Evolutionary conservation across 2,113 vertebrate genomes (phyloP).

Genomic region (Ornithorhynchus anatinus): DNA sequence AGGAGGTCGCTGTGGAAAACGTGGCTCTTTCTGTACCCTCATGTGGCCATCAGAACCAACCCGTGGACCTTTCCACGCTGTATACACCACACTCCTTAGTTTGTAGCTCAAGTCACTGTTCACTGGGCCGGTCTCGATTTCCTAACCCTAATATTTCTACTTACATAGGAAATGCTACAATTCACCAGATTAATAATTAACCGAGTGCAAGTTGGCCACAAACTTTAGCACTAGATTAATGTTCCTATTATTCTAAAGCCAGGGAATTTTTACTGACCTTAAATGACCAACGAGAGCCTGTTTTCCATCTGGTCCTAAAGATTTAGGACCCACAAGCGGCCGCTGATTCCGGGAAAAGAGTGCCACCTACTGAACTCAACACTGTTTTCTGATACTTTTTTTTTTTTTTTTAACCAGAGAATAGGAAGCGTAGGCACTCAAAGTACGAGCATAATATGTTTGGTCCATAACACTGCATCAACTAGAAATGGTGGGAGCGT

Average conservation of each 20-base stretch:
- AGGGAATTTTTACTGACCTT: background rate
- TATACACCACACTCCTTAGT: too few relatives aligned
- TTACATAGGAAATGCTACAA: too few relatives aligned
- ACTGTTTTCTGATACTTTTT: background rate
- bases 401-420: background rate
- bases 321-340: background rate
- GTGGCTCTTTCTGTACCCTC: too few relatives aligned
- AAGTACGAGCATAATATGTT: background rate
- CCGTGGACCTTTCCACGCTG: too few relatives aligned
- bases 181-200: too few relatives aligned
- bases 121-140: too few relatives aligned
- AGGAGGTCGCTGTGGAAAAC: too few relatives aligned
- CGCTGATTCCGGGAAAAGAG: constrained; percentile 60
- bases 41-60: too few relatives aligned
- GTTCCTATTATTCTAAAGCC: background rate
- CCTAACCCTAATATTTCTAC: too few relatives aligned
- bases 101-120: too few relatives aligned
- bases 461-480: constrained; percentile 3
- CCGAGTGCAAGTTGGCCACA: too few relatives aligned
- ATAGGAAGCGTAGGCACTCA: constrained; percentile 14
- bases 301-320: constrained; percentile 8
- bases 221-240: background rate
- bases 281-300: constrained; percentile 2
- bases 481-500: constrained; percentile 15
- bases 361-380: constrained; percentile 69